Conservation (phyloP, 1,140 invertebrate genomes). For the Ceratina calcarata region DNA sequence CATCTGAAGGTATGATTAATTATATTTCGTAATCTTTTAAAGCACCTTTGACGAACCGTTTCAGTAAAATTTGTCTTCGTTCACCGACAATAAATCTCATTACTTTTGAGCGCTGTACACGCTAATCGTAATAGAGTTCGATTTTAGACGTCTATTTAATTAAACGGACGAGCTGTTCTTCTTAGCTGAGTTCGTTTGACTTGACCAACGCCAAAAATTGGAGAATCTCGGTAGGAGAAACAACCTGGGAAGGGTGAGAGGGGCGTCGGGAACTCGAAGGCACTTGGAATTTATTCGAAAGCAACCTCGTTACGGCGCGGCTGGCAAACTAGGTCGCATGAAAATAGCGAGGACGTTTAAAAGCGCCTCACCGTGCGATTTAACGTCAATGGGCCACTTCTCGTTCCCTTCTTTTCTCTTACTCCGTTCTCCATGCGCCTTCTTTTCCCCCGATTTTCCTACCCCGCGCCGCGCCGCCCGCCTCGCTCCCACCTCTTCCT, state of each 20-base stretch:
- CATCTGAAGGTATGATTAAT: too few relatives aligned
- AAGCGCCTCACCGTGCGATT: constrained; percentile 64
- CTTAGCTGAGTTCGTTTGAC: not conserved
- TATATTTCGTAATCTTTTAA: too few relatives aligned
- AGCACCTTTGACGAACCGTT: too few relatives aligned
- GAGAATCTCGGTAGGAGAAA: constrained; percentile 21
- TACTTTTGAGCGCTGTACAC: too few relatives aligned
- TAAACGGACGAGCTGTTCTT: too few relatives aligned
- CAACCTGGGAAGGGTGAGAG: not conserved
- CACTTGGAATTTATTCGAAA: constrained; percentile 68
- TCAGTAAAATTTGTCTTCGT: too few relatives aligned
- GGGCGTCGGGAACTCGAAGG: constrained; percentile 37
- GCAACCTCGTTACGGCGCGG: constrained; percentile 67
- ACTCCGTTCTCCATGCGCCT: not conserved
- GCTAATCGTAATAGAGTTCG: too few relatives aligned
- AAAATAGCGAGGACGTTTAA: constrained; percentile 68
- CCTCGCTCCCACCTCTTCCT: not conserved
- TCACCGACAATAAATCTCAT: too few relatives aligned
- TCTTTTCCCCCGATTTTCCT: not conserved
- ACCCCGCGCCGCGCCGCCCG: not conserved
- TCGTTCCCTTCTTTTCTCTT: constrained; percentile 35
- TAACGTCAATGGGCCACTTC: constrained; percentile 66
- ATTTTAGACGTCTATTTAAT: too few relatives aligned
- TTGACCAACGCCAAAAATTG: constrained; percentile 32
- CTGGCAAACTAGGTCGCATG: constrained; percentile 68